Evolutionary conservation across 2,113 vertebrate species (phyloP).

Genomic region (Tringa solitaria): DNA sequence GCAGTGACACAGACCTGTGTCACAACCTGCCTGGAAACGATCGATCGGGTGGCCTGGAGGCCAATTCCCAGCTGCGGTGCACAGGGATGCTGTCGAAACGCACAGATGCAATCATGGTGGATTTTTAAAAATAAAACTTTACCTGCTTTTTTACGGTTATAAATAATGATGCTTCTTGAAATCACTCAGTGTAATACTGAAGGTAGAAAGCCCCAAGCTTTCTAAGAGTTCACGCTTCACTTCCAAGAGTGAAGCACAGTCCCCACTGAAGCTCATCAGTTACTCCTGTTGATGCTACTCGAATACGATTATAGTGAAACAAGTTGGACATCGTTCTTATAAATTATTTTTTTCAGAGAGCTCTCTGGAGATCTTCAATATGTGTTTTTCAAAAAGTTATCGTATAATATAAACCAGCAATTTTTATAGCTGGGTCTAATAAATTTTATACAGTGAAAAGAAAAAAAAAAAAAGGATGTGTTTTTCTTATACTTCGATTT

Average conservation of each 20-base stretch:
- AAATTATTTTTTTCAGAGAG: background rate
- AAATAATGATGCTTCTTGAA: background rate
- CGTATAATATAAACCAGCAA: background rate
- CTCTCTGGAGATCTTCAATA: background rate
- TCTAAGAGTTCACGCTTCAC: too few species aligned
- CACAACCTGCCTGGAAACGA: background rate
- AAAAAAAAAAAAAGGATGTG: background rate
- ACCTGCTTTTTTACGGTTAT: background rate
- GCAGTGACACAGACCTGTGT: background rate
- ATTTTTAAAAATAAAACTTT: background rate
- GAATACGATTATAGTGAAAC: background rate
- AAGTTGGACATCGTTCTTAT: background rate
- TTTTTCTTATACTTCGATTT: background rate
- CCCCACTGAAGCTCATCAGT: background rate
- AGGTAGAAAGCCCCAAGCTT: background rate
- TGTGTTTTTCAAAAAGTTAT: background rate
- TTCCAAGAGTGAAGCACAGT: background rate
- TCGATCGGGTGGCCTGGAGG: fast-evolving
- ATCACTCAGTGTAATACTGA: background rate
- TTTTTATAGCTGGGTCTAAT: background rate
- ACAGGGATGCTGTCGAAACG: background rate
- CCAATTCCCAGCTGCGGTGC: background rate
- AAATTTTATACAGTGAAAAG: background rate
- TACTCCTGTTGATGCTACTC: background rate
- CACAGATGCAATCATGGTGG: background rate